Evolutionary conservation across 2,113 vertebrate genomes (phyloP), one percentile per base, ranked within the genome.

Genomic region (Phyllostomus discolor): DNA sequence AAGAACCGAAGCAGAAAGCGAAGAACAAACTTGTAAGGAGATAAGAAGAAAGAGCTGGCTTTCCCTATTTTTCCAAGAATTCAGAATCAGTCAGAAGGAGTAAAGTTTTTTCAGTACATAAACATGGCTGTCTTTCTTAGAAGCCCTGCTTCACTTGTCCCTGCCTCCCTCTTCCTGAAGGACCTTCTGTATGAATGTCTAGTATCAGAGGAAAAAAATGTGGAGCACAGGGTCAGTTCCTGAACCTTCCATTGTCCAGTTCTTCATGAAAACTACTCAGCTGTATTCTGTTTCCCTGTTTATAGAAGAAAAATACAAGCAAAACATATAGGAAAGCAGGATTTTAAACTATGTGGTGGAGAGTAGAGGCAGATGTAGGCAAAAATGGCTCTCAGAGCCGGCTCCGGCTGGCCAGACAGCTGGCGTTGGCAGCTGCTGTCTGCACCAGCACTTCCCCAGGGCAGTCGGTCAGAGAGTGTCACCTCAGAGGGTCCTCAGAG

Each of bases 381-480:
- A 28, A 28, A 62, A 11, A 62, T 0, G 10, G 24, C 26, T 5
- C 24, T 28, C 59, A 24, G 59, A 62, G 24, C 24, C 1, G 9
- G 11, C 3, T 8, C 17, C 3, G 22, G 4, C 67, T 22, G 52
- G 43, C 15, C 41, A 0, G 10, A 8, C 7, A 0, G 0, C 5
- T 0, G 1, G 24, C 57, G 59, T 59, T 26, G 59, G 59, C 1
- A 33, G 15, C 41, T 6, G 12, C 22, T 0, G 5, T 10, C 20
- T 73, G 0, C 1, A 35, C 31, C 20, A 5, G 28, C 16, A 22
- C 31, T 52, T 33, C 1, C 14, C 35, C 20, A 1, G 17, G 41
- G 6, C 4, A 26, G 15, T 41, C 5, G 1, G 31, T 7, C 6
- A 1, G 0, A 15, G 0, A 10, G 22, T 12, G 1, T 17, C 1